Evolutionary conservation across 2,113 vertebrate genomes (phyloP), one percentile per base, ranked within the genome.

Genomic region (Motacilla tschutschensis): DNA sequence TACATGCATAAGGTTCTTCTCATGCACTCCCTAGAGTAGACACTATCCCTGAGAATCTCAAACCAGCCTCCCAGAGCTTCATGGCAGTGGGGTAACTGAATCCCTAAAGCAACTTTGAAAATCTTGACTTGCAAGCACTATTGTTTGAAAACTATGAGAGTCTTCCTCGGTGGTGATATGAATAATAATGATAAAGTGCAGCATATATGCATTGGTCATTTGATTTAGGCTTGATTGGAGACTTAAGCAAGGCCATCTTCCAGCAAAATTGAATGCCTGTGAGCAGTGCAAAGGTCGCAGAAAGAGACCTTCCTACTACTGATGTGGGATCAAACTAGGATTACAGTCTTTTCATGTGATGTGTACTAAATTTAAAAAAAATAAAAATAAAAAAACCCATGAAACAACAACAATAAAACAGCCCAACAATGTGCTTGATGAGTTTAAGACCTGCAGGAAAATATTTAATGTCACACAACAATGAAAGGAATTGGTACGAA

Each of bases 101-200:
- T 75, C 51, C 33, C 71, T 60, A 72, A 74, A 90, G 57, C 60
- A 90, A 35, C 75, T 90, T 71, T 93, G 76, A 91, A 75, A 79
- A 64, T 84, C 69, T 75, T 84, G 58, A 79, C 79, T 84, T 85
- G 25, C 36, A 89, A 86, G 29, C 29, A 15, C 67, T 82, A 43
- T 71, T 89, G 21, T 79, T 93, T 74, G 93, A 91, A 95, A 94
- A 85, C 55, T 75, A 33, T 81, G 83, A 91, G 76, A 92, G 82
- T 85, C 80, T 85, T 48, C 62, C 85, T 75, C 82, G 74, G 83
- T 65, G 80, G 50, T 76, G 60, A 90, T 90, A 88, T 75, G 85
- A 90, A 59, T 88, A 91, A 74, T 83, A 86, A 93, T 26, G 63
- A 89, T 82, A 89, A 83, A 76, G 82, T 54, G 36, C 17, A 82